phyloP scores from a whole-genome alignment of 1,140 invertebrate species.

The Formica selysi region DNA sequence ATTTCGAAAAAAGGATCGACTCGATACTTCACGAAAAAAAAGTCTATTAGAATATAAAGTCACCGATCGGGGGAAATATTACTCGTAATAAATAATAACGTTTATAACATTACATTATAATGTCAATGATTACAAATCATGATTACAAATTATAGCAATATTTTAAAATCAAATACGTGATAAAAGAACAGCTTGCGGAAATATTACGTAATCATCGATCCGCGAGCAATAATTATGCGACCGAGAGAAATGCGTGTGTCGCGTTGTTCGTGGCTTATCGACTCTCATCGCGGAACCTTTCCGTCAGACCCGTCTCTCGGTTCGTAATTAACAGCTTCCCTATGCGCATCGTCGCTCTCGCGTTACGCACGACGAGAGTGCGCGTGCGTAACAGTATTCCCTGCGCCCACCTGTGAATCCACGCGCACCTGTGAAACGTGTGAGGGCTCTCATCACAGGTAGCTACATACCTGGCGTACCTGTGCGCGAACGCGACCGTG shows the following conservation, averaged over 20 bases:
- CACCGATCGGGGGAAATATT: neutral
- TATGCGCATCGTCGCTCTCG: constrained; percentile 54
- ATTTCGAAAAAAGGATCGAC: neutral
- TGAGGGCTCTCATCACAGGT: constrained; percentile 3
- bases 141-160: neutral
- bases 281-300: constrained; percentile 50
- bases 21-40: neutral
- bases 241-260: constrained; percentile 27
- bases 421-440: neutral
- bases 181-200: neutral
- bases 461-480: constrained; percentile 64
- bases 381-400: constrained; percentile 64
- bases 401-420: constrained; percentile 59
- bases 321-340: constrained; percentile 70
- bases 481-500: constrained; percentile 4
- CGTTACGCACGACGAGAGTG: constrained; percentile 7
- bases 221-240: constrained; percentile 1
- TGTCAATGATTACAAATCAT: no score
- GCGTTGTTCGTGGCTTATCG: constrained; percentile 55
- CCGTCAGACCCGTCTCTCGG: constrained; percentile 67
- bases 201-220: neutral
- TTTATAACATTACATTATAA: neutral
- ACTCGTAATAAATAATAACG: neutral
- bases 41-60: neutral
- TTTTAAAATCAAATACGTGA: neutral